Evolutionary conservation across 1,140 invertebrate species (phyloP).

Genomic region (Trachelipus rathkii): DNA sequence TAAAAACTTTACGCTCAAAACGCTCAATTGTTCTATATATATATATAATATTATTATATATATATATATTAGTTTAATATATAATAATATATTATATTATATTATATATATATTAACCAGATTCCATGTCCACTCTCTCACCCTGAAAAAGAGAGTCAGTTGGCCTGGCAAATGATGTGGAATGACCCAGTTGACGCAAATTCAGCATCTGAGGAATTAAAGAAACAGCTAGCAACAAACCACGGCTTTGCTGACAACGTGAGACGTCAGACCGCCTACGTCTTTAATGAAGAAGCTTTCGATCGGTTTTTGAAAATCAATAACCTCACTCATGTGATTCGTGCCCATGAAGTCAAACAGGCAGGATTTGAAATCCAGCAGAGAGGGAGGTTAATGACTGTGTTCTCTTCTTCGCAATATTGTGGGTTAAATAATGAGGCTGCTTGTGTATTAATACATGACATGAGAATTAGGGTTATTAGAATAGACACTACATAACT

Average conservation of each 20-base stretch:
- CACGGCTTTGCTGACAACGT: slow-evolving; percentile 66
- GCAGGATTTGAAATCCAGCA: slow-evolving; percentile 58
- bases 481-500: not conserved
- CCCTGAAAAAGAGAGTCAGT: too few species aligned
- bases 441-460: not conserved
- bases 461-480: not conserved
- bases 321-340: slow-evolving; percentile 62
- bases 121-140: too few species aligned
- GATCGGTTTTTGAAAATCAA: slow-evolving; percentile 62
- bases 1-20: too few species aligned
- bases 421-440: not conserved
- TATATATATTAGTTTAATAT: too few species aligned
- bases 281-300: slow-evolving; percentile 65
- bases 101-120: too few species aligned
- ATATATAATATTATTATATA: too few species aligned
- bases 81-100: too few species aligned
- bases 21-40: too few species aligned
- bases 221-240: slow-evolving; percentile 57
- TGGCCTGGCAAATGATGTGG: too few species aligned
- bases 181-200: too few species aligned
- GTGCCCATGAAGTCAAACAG: slow-evolving; percentile 69
- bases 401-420: not conserved
- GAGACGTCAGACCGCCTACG: slow-evolving; percentile 65
- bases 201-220: slow-evolving; percentile 48
- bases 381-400: not conserved